Conservation (phyloP, 2,797 vertebrate genomes). For the Parauchenoglanis ngamensis region DNA sequence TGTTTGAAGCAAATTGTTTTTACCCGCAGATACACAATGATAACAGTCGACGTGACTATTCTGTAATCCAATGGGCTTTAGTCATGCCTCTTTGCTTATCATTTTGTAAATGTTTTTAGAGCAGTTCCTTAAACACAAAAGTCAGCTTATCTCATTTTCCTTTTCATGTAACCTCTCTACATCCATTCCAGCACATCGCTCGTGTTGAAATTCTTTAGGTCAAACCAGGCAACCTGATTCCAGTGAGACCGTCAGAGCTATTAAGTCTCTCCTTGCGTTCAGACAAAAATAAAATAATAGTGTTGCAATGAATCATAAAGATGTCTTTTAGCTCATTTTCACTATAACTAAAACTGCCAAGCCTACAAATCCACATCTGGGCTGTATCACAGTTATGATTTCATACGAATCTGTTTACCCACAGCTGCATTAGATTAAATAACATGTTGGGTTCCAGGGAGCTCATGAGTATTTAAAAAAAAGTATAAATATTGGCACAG, state of each 20-base stretch:
- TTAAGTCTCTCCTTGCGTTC: conserved; percentile 5
- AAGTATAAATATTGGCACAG: neutral
- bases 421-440: conserved; percentile 35
- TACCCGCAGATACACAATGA: neutral
- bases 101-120: neutral
- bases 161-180: neutral
- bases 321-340: conserved; percentile 14
- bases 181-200: neutral
- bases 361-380: conserved; percentile 27
- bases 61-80: neutral
- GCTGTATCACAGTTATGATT: conserved; percentile 30
- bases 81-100: neutral
- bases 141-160: neutral
- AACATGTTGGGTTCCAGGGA: neutral
- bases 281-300: neutral
- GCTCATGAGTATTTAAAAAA: neutral
- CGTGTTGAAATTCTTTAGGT: neutral
- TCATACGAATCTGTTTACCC: conserved; percentile 15
- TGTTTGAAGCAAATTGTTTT: neutral
- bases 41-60: neutral
- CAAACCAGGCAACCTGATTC: conserved; percentile 1
- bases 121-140: neutral
- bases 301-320: neutral
- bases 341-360: conserved; percentile 4
- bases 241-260: neutral